Percentiles rank a stretch among this genome's conserved stretches.
Evolutionary conservation across 2,113 vertebrate species (phyloP).

Genomic region (Malurus elegans): DNA sequence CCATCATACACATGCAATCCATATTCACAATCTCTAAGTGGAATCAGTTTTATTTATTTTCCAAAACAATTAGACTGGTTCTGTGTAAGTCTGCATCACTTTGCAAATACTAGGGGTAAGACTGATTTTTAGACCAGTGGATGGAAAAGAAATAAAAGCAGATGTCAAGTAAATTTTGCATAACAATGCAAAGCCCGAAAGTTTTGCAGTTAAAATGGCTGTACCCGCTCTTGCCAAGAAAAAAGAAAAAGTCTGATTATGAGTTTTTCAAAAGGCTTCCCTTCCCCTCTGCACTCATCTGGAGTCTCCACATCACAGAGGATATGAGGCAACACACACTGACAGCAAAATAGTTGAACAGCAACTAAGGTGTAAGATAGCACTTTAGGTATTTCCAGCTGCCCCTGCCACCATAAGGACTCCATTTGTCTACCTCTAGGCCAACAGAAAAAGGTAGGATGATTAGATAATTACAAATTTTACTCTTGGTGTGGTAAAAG

Average conservation of each 20-base stretch:
- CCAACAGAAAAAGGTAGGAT: not conserved
- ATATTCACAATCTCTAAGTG: not conserved
- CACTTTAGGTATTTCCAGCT: not conserved
- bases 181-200: not conserved
- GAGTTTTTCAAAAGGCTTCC: not conserved
- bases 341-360: not conserved
- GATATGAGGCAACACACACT: not conserved
- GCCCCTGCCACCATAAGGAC: not conserved
- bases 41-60: not conserved
- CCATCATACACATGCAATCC: not conserved
- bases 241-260: not conserved
- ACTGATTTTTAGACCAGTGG: not conserved
- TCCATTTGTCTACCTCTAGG: not conserved
- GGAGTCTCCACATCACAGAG: not conserved
- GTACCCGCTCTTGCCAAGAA: not conserved
- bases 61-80: not conserved
- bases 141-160: not conserved
- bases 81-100: not conserved
- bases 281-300: not conserved
- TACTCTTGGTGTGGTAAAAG: not conserved
- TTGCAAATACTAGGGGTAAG: not conserved
- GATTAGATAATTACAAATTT: not conserved
- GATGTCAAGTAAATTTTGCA: not conserved
- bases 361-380: not conserved
- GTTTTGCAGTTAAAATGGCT: not conserved